phyloP scores from a whole-genome alignment of 1,140 invertebrate species.

The Philotrypesis tridentata region DNA sequence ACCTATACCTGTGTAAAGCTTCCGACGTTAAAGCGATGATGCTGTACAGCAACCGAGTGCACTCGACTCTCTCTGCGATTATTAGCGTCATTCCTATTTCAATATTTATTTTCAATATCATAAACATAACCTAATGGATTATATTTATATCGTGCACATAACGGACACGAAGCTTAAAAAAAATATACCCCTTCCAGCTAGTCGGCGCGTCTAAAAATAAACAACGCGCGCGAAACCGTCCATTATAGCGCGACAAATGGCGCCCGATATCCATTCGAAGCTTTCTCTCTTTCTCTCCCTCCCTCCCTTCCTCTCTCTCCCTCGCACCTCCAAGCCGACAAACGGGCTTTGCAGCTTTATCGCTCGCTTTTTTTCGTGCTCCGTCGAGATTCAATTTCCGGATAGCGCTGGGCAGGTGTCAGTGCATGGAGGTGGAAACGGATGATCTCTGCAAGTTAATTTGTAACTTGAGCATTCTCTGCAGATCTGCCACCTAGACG shows the following conservation, averaged over 20 bases:
- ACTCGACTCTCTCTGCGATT: not conserved
- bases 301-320: too few relatives aligned
- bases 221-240: not conserved
- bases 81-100: not conserved
- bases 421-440: conserved; percentile 62
- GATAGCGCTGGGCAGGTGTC: conserved; percentile 49
- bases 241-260: not conserved
- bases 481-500: conserved; percentile 51
- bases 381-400: conserved; percentile 54
- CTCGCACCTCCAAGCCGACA: not conserved
- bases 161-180: not conserved
- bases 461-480: conserved; percentile 70
- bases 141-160: too few relatives aligned
- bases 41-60: not conserved
- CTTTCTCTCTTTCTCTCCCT: too few relatives aligned
- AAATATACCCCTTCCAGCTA: not conserved
- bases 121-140: too few relatives aligned
- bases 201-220: conserved; percentile 1
- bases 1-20: not conserved
- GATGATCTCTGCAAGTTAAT: conserved; percentile 71
- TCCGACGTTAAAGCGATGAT: conserved; percentile 1
- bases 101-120: too few relatives aligned
- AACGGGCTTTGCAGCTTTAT: conserved; percentile 21
- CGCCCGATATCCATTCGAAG: not conserved
- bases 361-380: conserved; percentile 44